Percentiles rank a stretch among this genome's conserved stretches.
These are phyloP conservation scores for Yponomeuta sedellus DNA, from an alignment of 2,888 invertebrate genomes.

Conservation along the genomic window DNA sequence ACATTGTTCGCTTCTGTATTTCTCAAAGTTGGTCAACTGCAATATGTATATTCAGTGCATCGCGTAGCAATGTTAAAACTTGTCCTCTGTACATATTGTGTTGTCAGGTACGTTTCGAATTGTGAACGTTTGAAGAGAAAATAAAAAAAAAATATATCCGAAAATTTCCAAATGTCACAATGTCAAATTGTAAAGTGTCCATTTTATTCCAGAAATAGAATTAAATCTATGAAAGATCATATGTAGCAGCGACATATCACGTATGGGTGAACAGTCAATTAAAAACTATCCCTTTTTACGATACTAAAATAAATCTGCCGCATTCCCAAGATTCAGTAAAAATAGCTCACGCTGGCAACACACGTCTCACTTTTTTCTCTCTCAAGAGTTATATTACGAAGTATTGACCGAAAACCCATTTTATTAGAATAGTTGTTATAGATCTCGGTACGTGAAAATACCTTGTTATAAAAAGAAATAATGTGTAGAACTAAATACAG, in stretches of 20 bases:
- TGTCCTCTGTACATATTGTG: constrained; percentile 38
- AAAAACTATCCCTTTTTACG: constrained; percentile 29
- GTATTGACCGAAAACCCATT: constrained; percentile 29
- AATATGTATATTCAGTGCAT: constrained; percentile 25
- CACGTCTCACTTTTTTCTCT: constrained; percentile 30
- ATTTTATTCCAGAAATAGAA: not conserved
- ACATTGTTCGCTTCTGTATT: constrained; percentile 32
- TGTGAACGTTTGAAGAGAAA: not conserved
- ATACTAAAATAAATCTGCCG: constrained; percentile 37
- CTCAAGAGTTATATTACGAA: constrained; percentile 38
- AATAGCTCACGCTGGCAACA: constrained; percentile 43
- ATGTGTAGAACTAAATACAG: constrained; percentile 53
- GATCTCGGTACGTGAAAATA: constrained; percentile 42
- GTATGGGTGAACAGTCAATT: constrained; percentile 63
- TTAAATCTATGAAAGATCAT: constrained; percentile 18
- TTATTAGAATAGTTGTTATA: constrained; percentile 46
- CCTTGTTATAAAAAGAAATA: constrained; percentile 51
- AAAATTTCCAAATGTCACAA: not conserved
- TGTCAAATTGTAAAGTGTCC: not conserved
- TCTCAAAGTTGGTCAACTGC: constrained; percentile 63
- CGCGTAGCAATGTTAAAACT: constrained; percentile 72
- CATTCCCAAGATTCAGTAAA: constrained; percentile 9
- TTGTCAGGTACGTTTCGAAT: constrained; percentile 45
- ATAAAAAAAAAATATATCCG: not conserved
- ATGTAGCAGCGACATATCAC: constrained; percentile 59